A percentile compares a stretch with the other conserved stretches of the same genome.
These are phyloP conservation scores for Epinotia brunnichana DNA, from an alignment of 2,888 invertebrate species.

Conservation along the genomic window DNA sequence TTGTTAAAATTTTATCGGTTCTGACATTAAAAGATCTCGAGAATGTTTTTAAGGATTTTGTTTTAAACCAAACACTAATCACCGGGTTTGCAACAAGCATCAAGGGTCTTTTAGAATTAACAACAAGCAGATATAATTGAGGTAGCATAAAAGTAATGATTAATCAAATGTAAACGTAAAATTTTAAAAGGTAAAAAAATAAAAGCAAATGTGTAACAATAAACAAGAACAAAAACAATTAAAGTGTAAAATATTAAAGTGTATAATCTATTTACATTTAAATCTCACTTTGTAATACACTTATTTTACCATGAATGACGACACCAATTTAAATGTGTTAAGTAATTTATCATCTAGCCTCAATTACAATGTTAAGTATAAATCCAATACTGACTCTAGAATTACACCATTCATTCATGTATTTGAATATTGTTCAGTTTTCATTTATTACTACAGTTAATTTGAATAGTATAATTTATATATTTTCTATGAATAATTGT, in stretches of 20 bases:
- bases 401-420: conserved; percentile 28
- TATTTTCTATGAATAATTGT: conserved; percentile 69
- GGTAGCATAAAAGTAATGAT: not conserved
- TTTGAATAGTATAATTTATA: conserved; percentile 51
- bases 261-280: conserved; percentile 28
- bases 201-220: not conserved
- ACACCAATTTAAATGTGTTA: conserved; percentile 32
- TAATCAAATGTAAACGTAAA: not conserved
- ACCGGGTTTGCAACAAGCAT: not conserved
- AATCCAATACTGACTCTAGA: conserved; percentile 9
- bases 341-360: conserved; percentile 8
- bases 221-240: not conserved
- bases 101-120: conserved; percentile 6
- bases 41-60: not conserved
- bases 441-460: conserved; percentile 46
- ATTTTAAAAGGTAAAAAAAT: not conserved
- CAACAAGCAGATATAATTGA: conserved; percentile 15
- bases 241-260: conserved; percentile 11
- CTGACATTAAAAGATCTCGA: not conserved
- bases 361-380: conserved; percentile 1
- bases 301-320: conserved; percentile 32
- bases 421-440: conserved; percentile 49
- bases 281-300: conserved; percentile 41
- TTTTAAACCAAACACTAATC: not conserved
- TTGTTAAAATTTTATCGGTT: not conserved